phyloP scores from a whole-genome alignment of 2,888 invertebrate genomes.

The Cosmia trapezina region DNA sequence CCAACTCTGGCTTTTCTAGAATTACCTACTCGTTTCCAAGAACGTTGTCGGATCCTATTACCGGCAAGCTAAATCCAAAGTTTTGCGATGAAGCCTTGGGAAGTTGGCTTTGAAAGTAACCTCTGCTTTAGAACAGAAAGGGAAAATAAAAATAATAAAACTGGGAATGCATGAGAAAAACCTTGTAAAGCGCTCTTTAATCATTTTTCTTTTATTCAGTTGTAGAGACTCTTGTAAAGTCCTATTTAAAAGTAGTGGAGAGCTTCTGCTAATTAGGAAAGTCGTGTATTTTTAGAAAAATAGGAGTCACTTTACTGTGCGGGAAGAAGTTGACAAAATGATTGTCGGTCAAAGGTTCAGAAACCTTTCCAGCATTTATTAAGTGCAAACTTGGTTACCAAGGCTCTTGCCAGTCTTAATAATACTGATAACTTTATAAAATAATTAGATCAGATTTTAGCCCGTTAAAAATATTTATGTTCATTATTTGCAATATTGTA shows the following conservation, averaged over 20 bases:
- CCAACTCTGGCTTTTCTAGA: neutral
- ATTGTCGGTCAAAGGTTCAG: neutral
- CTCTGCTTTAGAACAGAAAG: conserved; percentile 8
- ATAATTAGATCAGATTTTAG: neutral
- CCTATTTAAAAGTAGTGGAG: neutral
- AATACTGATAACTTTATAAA: neutral
- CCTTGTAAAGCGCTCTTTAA: neutral
- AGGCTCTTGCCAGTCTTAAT: neutral
- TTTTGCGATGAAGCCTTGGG: conserved; percentile 35
- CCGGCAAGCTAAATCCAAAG: conserved; percentile 23
- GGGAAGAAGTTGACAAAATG: neutral
- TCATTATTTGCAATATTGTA: too few species aligned
- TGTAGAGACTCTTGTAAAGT: neutral
- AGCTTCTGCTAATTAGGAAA: neutral
- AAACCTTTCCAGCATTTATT: neutral
- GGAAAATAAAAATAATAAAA: conserved; percentile 22
- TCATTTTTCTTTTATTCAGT: conserved; percentile 9
- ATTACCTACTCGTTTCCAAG: conserved; percentile 17
- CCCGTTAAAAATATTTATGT: neutral
- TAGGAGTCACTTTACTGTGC: neutral
- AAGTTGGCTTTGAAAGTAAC: conserved; percentile 33
- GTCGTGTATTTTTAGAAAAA: neutral
- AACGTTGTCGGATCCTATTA: conserved; percentile 31
- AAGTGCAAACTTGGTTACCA: neutral
- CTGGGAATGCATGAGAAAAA: conserved; percentile 25